These are phyloP conservation scores for Machimus rusticus DNA, from an alignment of 2,888 invertebrate species.

Conservation along the genomic window DNA sequence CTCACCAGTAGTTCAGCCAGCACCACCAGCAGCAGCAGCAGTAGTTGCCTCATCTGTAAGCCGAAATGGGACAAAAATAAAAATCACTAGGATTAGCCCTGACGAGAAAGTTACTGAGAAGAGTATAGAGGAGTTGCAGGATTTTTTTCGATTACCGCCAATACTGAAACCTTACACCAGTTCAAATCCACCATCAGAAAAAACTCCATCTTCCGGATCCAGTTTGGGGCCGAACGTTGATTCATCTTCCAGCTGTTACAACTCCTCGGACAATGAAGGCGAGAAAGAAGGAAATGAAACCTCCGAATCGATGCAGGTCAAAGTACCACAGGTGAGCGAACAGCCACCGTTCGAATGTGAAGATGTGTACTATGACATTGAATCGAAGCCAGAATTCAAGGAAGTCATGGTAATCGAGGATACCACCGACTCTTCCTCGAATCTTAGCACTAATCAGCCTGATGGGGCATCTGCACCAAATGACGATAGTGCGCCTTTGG, in stretches of 20 bases:
- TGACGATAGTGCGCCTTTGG: neutral
- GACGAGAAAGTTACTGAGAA: slow-evolving; percentile 12
- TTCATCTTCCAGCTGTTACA: slow-evolving; percentile 70
- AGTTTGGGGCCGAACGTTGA: slow-evolving; percentile 77
- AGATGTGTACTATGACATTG: slow-evolving; percentile 23
- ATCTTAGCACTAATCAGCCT: slow-evolving; percentile 52
- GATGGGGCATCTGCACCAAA: slow-evolving; percentile 47
- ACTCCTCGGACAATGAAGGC: slow-evolving; percentile 60
- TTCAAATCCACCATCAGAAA: slow-evolving; percentile 44
- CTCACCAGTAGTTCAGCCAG: neutral
- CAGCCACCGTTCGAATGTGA: slow-evolving; percentile 42
- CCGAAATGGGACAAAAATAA: slow-evolving; percentile 26
- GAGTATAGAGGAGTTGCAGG: slow-evolving; percentile 54
- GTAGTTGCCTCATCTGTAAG: neutral
- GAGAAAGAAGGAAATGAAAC: slow-evolving; percentile 39
- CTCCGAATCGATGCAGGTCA: neutral
- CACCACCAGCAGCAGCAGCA: neutral
- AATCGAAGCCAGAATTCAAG: slow-evolving; percentile 32
- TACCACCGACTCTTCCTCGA: slow-evolving; percentile 47
- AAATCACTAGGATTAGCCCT: slow-evolving; percentile 24
- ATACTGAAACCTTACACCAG: slow-evolving; percentile 75
- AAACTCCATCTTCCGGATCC: slow-evolving; percentile 66
- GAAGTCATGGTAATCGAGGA: slow-evolving; percentile 43
- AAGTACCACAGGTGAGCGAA: slow-evolving; percentile 41
- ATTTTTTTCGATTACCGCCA: slow-evolving; percentile 72